Conservation (phyloP, 2,113 vertebrate species). For the Tinamus guttatus region DNA sequence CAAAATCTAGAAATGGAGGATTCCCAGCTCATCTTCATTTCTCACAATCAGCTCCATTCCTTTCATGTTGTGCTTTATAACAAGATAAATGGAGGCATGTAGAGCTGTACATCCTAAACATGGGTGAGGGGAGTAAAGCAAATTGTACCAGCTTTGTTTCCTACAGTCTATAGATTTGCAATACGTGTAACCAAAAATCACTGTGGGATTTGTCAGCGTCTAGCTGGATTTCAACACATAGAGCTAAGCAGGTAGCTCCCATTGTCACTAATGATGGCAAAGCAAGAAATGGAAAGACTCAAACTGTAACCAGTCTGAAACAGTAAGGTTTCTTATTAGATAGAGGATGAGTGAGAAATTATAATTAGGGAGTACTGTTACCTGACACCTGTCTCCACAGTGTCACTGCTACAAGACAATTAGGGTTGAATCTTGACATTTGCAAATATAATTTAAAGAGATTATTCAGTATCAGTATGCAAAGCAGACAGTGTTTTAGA, state of each 20-base stretch:
- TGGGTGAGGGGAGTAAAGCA: not conserved
- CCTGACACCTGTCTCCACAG: not conserved
- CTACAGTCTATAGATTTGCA: not conserved
- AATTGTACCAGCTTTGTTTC: not conserved
- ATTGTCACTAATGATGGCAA: not conserved
- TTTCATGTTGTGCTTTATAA: not conserved
- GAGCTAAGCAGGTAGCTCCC: not conserved
- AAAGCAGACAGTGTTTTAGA: not conserved
- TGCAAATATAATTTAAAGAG: not conserved
- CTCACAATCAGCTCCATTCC: not conserved
- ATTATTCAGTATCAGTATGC: not conserved
- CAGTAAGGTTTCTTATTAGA: not conserved
- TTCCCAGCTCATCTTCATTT: not conserved
- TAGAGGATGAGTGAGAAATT: not conserved
- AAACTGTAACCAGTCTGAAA: not conserved
- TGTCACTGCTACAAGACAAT: constrained; percentile 8
- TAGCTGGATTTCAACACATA: not conserved
- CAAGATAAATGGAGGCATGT: not conserved
- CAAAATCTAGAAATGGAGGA: not conserved
- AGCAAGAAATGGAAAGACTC: not conserved
- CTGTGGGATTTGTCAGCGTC: not conserved
- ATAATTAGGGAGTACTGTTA: not conserved
- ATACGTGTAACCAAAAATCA: not conserved
- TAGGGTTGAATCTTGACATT: not conserved
- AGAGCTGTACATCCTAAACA: not conserved